phyloP scores from a whole-genome alignment of 2,113 vertebrate genomes.

The Oreotrochilus melanogaster region DNA sequence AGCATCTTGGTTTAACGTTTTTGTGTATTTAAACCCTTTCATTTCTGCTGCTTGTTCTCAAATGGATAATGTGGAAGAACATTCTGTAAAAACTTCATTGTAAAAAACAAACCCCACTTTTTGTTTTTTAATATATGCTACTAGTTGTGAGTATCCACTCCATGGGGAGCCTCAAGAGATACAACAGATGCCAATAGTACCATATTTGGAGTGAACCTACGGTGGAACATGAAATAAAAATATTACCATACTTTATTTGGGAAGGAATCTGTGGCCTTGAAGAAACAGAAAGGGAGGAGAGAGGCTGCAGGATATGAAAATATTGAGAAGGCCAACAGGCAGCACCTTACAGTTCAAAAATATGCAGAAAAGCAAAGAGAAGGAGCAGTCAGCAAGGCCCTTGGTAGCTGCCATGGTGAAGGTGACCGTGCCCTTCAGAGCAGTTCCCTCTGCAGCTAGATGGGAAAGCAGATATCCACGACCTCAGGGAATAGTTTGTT shows the following conservation, averaged over 20 bases:
- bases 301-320: neutral
- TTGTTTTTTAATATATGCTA: neutral
- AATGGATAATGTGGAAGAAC: neutral
- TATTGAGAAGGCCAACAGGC: neutral
- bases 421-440: slow-evolving; percentile 25
- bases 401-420: neutral
- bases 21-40: neutral
- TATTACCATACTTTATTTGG: neutral
- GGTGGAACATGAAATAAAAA: neutral
- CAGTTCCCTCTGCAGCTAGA: slow-evolving; percentile 1
- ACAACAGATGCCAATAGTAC: neutral
- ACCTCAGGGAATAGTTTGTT: neutral
- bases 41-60: neutral
- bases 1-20: neutral
- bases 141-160: neutral
- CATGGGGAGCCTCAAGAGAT: neutral
- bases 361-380: neutral
- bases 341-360: neutral
- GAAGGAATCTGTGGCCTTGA: slow-evolving; percentile 31
- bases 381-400: neutral
- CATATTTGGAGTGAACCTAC: neutral
- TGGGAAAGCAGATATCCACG: slow-evolving; percentile 25
- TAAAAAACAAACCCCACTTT: neutral
- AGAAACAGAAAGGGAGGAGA: neutral
- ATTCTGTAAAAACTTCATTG: neutral